phyloP scores from a whole-genome alignment of 1,140 invertebrate genomes.

The Tetramorium simillimum region DNA sequence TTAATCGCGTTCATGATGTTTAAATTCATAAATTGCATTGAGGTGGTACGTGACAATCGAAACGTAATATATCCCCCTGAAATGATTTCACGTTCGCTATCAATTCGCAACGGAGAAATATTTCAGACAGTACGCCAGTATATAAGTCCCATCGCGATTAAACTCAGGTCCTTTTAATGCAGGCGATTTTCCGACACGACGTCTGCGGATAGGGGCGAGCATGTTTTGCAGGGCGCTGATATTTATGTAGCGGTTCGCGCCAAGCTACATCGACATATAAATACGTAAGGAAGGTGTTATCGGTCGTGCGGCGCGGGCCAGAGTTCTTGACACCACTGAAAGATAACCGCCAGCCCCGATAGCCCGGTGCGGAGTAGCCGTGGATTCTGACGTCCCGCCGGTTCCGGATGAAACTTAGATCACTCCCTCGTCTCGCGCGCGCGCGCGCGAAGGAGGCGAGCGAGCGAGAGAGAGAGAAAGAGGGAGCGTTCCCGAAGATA shows the following conservation, averaged over 20 bases:
- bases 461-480: neutral
- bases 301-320: constrained; percentile 58
- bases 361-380: constrained; percentile 33
- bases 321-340: constrained; percentile 72
- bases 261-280: constrained; percentile 63
- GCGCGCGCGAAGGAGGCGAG: neutral
- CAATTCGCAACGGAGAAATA: neutral
- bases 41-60: neutral
- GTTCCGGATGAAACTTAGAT: constrained; percentile 76
- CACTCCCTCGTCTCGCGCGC: constrained; percentile 61
- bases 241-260: constrained; percentile 54
- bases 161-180: neutral
- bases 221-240: constrained; percentile 42
- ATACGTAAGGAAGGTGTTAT: constrained; percentile 69
- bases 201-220: neutral
- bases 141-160: neutral
- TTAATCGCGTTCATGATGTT: neutral
- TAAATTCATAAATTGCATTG: neutral
- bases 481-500: constrained; percentile 68
- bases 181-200: neutral
- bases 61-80: neutral
- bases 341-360: constrained; percentile 67
- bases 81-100: neutral
- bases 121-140: neutral
- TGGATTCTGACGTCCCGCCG: constrained; percentile 64